phyloP scores from a whole-genome alignment of 2,113 vertebrate genomes.

The Puffinus mauretanicus region DNA sequence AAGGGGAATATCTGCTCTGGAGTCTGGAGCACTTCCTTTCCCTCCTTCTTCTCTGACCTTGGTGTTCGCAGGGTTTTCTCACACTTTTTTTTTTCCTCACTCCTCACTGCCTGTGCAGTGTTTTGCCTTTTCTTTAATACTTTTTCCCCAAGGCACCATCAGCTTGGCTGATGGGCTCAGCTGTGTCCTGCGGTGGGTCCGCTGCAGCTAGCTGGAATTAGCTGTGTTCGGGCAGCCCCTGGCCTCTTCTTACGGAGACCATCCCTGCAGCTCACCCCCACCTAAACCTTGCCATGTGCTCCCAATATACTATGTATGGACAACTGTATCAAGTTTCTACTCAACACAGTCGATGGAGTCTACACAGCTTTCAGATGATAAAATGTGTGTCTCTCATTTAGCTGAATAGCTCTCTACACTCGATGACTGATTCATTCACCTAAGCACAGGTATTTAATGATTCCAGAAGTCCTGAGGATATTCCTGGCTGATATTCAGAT shows the following conservation, averaged over 20 bases:
- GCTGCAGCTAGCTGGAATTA: background rate
- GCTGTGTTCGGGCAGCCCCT: background rate
- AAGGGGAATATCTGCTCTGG: background rate
- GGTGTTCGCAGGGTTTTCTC: background rate
- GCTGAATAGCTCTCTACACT: background rate
- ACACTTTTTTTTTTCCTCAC: background rate
- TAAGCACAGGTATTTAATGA: background rate
- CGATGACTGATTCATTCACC: background rate
- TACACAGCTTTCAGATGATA: background rate
- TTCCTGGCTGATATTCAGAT: background rate
- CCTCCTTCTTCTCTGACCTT: background rate
- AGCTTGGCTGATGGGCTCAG: background rate
- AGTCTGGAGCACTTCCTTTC: background rate
- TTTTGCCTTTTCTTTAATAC: background rate
- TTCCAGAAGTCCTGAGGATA: background rate
- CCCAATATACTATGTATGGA: no score
- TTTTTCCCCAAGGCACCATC: background rate
- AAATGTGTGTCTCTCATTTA: background rate
- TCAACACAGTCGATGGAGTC: background rate
- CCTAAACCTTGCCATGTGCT: background rate
- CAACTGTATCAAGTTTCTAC: background rate
- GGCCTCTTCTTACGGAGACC: background rate
- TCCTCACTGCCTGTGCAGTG: background rate
- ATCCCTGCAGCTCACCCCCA: background rate
- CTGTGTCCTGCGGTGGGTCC: background rate